These are phyloP conservation scores for Hirtodrosophila confusa DNA, from an alignment of 2,888 invertebrate species.

Conservation along the genomic window DNA sequence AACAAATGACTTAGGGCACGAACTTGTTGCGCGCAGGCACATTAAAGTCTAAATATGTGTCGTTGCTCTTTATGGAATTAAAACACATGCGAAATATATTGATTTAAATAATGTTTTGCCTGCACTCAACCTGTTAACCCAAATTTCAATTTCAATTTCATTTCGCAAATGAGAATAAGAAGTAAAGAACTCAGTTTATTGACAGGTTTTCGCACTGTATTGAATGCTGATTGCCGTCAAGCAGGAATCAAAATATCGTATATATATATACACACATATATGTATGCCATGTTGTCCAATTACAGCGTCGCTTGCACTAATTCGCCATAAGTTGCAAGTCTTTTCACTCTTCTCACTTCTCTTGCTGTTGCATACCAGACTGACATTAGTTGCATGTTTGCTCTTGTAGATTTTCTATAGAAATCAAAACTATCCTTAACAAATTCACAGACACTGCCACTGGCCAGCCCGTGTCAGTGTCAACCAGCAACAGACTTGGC, in stretches of 20 bases:
- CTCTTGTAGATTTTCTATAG: conserved; percentile 52
- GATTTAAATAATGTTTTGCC: conserved; percentile 26
- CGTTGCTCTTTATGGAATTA: conserved; percentile 1
- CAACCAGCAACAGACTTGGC: conserved; percentile 6
- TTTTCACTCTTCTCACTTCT: conserved; percentile 57
- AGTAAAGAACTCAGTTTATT: conserved; percentile 6
- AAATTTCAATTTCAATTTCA: conserved; percentile 46
- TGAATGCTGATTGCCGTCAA: conserved; percentile 19
- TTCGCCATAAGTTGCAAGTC: conserved; percentile 69
- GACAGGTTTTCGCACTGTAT: conserved; percentile 17
- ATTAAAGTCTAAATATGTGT: background rate
- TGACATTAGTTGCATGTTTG: conserved; percentile 63
- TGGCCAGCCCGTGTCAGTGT: conserved; percentile 15
- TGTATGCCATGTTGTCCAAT: conserved; percentile 49
- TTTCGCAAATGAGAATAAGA: conserved; percentile 13
- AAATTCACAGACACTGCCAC: conserved; percentile 16
- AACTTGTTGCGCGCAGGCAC: conserved; percentile 37
- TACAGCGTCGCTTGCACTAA: conserved; percentile 71
- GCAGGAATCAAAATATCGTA: conserved; percentile 40
- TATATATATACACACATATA: conserved; percentile 2
- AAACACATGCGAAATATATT: conserved; percentile 29
- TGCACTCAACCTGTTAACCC: conserved; percentile 61
- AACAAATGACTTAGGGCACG: conserved; percentile 69
- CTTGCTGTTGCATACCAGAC: conserved; percentile 45
- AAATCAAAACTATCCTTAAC: conserved; percentile 69